phyloP scores from a whole-genome alignment of 2,797 vertebrate genomes.

The Etheostoma perlongum region DNA sequence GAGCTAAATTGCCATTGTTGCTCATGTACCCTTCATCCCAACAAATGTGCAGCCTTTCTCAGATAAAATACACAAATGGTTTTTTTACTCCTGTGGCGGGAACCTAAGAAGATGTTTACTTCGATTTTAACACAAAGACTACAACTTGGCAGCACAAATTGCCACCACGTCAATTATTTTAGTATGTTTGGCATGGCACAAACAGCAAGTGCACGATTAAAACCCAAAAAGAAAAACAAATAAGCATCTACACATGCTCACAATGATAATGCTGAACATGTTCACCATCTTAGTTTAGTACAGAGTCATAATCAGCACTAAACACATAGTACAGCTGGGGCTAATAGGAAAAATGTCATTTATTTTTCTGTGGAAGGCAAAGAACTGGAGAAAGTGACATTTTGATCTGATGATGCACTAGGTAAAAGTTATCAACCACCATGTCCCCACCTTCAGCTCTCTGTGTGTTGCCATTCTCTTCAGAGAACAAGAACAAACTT shows the following conservation, averaged over 20 bases:
- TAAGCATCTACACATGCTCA: neutral
- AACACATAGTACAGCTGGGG: no score
- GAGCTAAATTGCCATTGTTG: slow-evolving; percentile 65
- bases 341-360: no score
- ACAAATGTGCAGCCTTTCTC: slow-evolving; percentile 42
- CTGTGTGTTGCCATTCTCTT: no score
- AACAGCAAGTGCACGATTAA: neutral
- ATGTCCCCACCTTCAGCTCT: no score
- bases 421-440: neutral
- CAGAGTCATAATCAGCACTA: neutral
- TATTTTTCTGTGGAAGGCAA: neutral
- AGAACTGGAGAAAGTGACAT: neutral
- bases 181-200: slow-evolving; percentile 1
- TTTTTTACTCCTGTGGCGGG: slow-evolving; percentile 11
- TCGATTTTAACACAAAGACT: slow-evolving; percentile 6
- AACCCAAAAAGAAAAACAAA: neutral
- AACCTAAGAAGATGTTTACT: slow-evolving; percentile 4
- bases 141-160: slow-evolving; percentile 19
- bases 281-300: neutral
- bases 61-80: slow-evolving; percentile 24
- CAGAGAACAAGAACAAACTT: no score
- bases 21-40: slow-evolving; percentile 53
- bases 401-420: no score
- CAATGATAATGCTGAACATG: neutral
- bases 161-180: slow-evolving; percentile 13